A percentile compares a stretch with the other conserved stretches of the same genome.
Evolutionary conservation across 2,797 vertebrate species (phyloP).

Genomic region (Meriones psammophilus): DNA sequence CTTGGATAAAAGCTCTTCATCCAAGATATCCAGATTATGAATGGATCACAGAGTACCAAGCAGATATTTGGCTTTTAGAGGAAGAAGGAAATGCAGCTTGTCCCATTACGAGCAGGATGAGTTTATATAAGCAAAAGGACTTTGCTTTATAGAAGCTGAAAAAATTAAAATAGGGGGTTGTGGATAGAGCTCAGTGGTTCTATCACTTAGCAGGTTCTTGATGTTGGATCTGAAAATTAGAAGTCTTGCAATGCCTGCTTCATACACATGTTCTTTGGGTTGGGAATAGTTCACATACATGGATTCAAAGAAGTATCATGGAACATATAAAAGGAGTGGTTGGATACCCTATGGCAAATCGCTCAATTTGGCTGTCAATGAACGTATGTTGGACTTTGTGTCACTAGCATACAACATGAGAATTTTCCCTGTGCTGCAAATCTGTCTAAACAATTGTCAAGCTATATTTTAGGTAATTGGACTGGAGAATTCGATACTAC

Average conservation of each 20-base stretch:
- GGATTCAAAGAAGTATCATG: not conserved
- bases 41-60: constrained; percentile 43
- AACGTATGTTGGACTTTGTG: too few species aligned
- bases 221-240: not conserved
- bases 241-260: not conserved
- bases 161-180: not conserved
- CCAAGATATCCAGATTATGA: constrained; percentile 33
- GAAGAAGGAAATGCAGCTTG: not conserved
- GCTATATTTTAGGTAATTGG: too few species aligned
- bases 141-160: constrained; percentile 50
- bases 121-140: constrained; percentile 50
- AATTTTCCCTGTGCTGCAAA: too few species aligned
- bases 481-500: too few species aligned
- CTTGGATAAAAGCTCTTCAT: constrained; percentile 21
- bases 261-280: not conserved
- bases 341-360: too few species aligned
- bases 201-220: not conserved
- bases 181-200: not conserved
- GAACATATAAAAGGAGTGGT: fast-evolving
- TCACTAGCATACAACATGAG: too few species aligned
- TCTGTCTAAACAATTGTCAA: too few species aligned
- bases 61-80: not conserved
- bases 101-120: constrained; percentile 11
- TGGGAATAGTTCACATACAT: not conserved
- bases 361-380: too few species aligned